A percentile compares a stretch with the other conserved stretches of the same genome.
These are phyloP conservation scores for Agrenia bidenticulata DNA, from an alignment of 2,888 invertebrate species.

Conservation along the genomic window DNA sequence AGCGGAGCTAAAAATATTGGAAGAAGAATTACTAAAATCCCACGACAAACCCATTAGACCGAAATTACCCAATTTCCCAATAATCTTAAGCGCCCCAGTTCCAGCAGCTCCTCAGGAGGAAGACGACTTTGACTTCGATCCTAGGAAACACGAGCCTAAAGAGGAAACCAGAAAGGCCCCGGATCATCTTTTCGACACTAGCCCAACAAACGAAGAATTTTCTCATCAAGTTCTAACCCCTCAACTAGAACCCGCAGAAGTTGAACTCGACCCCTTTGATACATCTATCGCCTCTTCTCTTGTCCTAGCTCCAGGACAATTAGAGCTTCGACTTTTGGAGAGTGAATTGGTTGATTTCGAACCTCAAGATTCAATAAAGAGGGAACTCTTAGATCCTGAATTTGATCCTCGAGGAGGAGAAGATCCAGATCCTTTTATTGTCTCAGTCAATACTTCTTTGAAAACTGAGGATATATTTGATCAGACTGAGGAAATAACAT, in stretches of 20 bases:
- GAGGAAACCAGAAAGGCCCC: slow-evolving; percentile 23
- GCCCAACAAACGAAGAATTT: slow-evolving; percentile 8
- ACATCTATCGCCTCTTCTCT: slow-evolving; percentile 72
- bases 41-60: slow-evolving; percentile 42
- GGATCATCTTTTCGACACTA: slow-evolving; percentile 39
- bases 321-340: slow-evolving; percentile 71
- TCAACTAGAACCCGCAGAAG: slow-evolving; percentile 57
- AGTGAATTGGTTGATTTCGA: slow-evolving; percentile 64
- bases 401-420: slow-evolving; percentile 73
- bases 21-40: slow-evolving; percentile 69
- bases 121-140: slow-evolving; percentile 52
- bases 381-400: slow-evolving; percentile 60
- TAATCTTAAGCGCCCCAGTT: slow-evolving; percentile 13
- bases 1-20: slow-evolving; percentile 75
- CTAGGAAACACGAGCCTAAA: slow-evolving; percentile 42
- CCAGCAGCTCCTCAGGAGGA: slow-evolving; percentile 24
- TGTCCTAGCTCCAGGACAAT: slow-evolving; percentile 70
- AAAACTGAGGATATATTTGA: slow-evolving; percentile 39
- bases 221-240: slow-evolving; percentile 37
- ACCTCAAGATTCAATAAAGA: neutral
- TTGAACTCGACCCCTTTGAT: slow-evolving; percentile 75
- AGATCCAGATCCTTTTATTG: slow-evolving; percentile 27
- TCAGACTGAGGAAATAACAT: slow-evolving; percentile 25
- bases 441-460: slow-evolving; percentile 9
- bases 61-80: slow-evolving; percentile 20